A percentile compares a stretch with the other conserved stretches of the same genome.
phyloP scores from a whole-genome alignment of 2,888 invertebrate genomes.

The Diplolepis rosae region DNA sequence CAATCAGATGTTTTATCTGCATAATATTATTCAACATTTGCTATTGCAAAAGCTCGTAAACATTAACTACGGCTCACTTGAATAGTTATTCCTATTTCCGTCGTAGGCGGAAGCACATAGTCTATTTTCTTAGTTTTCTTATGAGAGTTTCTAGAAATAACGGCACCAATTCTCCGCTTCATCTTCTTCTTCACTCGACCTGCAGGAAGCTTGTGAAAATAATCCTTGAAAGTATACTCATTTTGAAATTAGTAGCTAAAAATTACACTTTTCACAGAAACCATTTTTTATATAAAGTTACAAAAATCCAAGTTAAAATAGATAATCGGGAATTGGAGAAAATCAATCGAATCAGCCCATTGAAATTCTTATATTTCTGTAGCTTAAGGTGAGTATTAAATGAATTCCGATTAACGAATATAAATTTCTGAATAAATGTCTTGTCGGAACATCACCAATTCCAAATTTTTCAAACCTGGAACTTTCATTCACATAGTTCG shows the following conservation, averaged over 20 bases:
- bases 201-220: slow-evolving; percentile 18
- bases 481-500: no score
- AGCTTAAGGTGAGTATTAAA: no score
- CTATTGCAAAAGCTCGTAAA: slow-evolving; percentile 49
- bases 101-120: slow-evolving; percentile 27
- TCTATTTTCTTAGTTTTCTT: neutral
- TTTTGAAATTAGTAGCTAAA: no score
- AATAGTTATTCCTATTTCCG: slow-evolving; percentile 56
- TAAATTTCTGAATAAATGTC: no score
- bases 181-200: neutral
- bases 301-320: no score
- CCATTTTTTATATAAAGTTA: neutral
- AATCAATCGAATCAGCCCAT: neutral
- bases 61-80: slow-evolving; percentile 49
- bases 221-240: neutral
- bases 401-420: no score
- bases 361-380: neutral
- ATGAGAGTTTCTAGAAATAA: neutral
- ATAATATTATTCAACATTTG: slow-evolving; percentile 37
- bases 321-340: no score
- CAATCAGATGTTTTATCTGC: slow-evolving; percentile 37
- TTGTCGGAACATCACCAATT: no score
- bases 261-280: no score
- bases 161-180: neutral
- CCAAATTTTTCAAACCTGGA: no score